Percentiles rank a stretch among this genome's conserved stretches.
Evolutionary conservation across 1,140 invertebrate species (phyloP).

Genomic region (Belonocnema kinseyi): DNA sequence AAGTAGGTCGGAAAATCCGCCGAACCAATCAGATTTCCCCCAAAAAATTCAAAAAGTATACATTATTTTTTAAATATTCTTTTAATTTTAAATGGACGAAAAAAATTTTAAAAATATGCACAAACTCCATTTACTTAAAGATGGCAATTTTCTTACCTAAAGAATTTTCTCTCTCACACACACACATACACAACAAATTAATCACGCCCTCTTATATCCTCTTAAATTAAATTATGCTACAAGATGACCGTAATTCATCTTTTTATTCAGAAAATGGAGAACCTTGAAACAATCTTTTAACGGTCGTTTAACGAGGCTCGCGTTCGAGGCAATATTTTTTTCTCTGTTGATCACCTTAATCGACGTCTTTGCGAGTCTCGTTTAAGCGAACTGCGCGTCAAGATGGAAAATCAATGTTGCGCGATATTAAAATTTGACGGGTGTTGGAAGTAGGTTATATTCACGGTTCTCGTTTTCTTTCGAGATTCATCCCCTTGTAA

Average conservation of each 20-base stretch:
- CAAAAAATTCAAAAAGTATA: too few relatives aligned
- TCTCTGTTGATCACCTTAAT: slow-evolving; percentile 19
- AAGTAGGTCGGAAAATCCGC: too few relatives aligned
- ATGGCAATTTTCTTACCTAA: too few relatives aligned
- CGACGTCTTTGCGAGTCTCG: slow-evolving; percentile 19
- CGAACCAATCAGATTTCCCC: too few relatives aligned
- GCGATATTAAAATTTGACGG: slow-evolving; percentile 62
- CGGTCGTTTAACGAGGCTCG: not conserved
- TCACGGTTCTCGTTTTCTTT: slow-evolving; percentile 33
- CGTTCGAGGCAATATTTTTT: slow-evolving; percentile 4
- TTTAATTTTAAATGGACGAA: too few relatives aligned
- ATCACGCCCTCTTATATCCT: not conserved
- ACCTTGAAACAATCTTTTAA: slow-evolving; percentile 19
- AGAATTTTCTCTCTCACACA: too few relatives aligned
- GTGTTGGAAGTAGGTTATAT: slow-evolving; percentile 52
- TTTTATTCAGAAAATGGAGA: not conserved
- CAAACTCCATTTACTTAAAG: too few relatives aligned
- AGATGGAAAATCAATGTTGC: slow-evolving; percentile 59
- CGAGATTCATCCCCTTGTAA: slow-evolving; percentile 28
- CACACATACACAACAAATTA: too few relatives aligned
- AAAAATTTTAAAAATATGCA: too few relatives aligned
- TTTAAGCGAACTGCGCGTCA: slow-evolving; percentile 37
- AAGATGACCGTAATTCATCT: slow-evolving; percentile 13
- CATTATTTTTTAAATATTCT: too few relatives aligned
- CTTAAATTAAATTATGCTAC: not conserved